Percentiles rank a stretch among this genome's conserved stretches.
phyloP scores from a whole-genome alignment of 2,113 vertebrate species.

The Myodes glareolus region DNA sequence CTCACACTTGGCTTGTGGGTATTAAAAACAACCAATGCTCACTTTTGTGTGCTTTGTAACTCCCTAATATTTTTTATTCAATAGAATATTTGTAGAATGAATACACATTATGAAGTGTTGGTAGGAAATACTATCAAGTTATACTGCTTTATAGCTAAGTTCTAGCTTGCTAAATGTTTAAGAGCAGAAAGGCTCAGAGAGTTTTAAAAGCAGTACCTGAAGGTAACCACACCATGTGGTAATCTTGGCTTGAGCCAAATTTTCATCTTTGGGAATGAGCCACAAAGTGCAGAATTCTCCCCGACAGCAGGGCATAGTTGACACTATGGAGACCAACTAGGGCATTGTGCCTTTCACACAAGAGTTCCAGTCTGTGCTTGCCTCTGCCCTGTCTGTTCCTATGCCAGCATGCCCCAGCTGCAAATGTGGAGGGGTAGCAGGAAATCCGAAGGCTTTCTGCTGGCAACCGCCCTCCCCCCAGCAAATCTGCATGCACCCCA shows the following conservation, averaged over 20 bases:
- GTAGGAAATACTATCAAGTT: not conserved
- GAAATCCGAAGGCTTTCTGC: not conserved
- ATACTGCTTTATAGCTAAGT: not conserved
- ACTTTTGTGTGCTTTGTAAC: not conserved
- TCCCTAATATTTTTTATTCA: not conserved
- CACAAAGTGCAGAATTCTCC: not conserved
- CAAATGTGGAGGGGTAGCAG: constrained; percentile 45
- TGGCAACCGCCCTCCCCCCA: not conserved
- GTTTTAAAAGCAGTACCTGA: not conserved
- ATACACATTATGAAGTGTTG: not conserved
- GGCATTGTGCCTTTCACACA: constrained; percentile 48
- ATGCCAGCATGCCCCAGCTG: constrained; percentile 64
- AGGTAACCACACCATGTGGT: not conserved
- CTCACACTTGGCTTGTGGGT: not conserved
- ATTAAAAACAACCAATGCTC: not conserved
- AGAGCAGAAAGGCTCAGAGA: not conserved
- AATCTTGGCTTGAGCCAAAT: not conserved
- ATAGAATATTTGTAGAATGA: not conserved
- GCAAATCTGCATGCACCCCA: not conserved
- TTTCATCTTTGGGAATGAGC: constrained; percentile 13
- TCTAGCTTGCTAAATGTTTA: not conserved
- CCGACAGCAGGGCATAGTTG: not conserved
- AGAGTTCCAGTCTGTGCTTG: constrained; percentile 73
- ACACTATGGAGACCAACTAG: not conserved
- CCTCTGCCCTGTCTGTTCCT: constrained; percentile 36